Conservation (phyloP, 2,113 vertebrate genomes). For the Alligator mississippiensis region DNA sequence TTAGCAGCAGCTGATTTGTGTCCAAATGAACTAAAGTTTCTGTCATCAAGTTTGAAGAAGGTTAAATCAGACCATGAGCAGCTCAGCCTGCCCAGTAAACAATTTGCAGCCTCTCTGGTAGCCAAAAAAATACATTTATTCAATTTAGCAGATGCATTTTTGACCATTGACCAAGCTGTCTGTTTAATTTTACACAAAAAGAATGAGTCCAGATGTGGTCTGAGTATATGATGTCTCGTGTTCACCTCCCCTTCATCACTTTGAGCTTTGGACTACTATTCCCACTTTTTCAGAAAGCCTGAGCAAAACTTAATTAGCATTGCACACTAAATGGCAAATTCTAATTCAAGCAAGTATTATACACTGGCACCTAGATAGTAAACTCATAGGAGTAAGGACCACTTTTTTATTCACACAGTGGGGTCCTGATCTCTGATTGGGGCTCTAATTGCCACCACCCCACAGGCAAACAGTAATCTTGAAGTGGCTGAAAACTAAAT, state of each 20-base stretch:
- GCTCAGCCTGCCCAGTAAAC: conserved; percentile 59
- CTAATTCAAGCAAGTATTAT: not conserved
- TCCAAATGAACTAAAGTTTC: conserved; percentile 55
- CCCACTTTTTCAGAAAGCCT: conserved; percentile 19
- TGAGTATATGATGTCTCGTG: conserved; percentile 6
- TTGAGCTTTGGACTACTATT: conserved; percentile 13
- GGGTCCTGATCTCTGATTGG: not conserved
- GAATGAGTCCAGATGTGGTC: conserved; percentile 59
- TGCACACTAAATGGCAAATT: conserved; percentile 31
- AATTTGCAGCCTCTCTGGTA: conserved; percentile 35
- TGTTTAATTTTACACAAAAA: conserved; percentile 31
- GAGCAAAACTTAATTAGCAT: not conserved
- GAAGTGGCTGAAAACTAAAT: not conserved
- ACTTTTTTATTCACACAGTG: not conserved
- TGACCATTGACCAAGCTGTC: conserved; percentile 1
- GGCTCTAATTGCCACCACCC: not conserved
- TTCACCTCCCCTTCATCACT: not conserved
- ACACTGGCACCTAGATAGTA: not conserved
- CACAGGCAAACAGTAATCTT: not conserved
- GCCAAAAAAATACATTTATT: conserved; percentile 61
- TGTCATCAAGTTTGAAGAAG: conserved; percentile 48
- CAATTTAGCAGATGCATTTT: conserved; percentile 49
- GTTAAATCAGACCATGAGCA: conserved; percentile 50
- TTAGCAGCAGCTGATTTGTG: conserved; percentile 60
- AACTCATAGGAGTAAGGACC: not conserved